A percentile compares a stretch with the other conserved stretches of the same genome.
phyloP scores from a whole-genome alignment of 2,797 vertebrate species.

The Anisognathus igniventris region DNA sequence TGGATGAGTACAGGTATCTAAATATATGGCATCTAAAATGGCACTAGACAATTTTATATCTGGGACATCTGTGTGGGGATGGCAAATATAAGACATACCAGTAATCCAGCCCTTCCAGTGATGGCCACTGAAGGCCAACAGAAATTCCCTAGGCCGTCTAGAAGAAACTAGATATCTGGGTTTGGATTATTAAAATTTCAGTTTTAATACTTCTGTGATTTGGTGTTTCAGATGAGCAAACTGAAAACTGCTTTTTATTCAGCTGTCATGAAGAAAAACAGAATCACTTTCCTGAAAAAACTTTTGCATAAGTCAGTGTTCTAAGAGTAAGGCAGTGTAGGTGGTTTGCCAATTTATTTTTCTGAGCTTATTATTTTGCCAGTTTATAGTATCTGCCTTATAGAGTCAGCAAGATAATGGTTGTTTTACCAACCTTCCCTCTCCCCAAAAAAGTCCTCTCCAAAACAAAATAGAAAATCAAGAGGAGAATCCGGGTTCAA shows the following conservation, averaged over 20 bases:
- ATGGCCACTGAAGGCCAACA: not conserved
- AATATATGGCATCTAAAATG: not conserved
- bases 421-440: not conserved
- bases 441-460: not conserved
- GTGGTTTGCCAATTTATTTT: not conserved
- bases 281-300: slow-evolving; percentile 32
- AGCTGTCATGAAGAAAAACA: not conserved
- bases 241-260: not conserved
- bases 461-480: not conserved
- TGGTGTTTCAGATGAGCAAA: not conserved
- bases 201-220: not conserved
- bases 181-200: not conserved
- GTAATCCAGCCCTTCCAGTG: not conserved
- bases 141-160: not conserved
- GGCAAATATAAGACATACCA: not conserved
- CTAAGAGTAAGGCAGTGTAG: not conserved
- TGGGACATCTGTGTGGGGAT: not conserved
- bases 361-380: not conserved
- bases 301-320: slow-evolving; percentile 28
- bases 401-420: slow-evolving; percentile 22
- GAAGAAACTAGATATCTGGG: not conserved
- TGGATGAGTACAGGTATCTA: not conserved
- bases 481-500: not conserved
- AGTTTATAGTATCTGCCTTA: not conserved
- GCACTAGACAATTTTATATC: not conserved